Evolutionary conservation across 1,140 invertebrate species (phyloP).

Genomic region (Leptoteleia sp.): DNA sequence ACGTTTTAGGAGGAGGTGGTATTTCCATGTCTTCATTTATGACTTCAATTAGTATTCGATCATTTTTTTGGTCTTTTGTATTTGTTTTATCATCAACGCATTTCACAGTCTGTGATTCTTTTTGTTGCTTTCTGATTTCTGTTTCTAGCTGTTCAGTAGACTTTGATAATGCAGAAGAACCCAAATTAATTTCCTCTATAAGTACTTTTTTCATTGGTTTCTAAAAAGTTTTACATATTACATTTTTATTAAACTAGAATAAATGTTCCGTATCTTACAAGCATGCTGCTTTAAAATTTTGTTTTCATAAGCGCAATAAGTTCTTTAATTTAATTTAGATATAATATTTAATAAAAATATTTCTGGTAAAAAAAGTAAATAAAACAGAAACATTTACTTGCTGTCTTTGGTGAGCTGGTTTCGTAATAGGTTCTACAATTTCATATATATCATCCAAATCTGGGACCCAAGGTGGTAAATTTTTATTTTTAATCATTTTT

Average conservation of each 20-base stretch:
- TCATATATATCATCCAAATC: constrained; percentile 77
- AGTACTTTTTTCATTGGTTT: constrained; percentile 39
- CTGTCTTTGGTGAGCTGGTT: constrained; percentile 84
- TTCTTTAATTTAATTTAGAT: too few species aligned
- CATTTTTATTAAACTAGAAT: too few species aligned
- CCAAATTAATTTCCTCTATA: constrained; percentile 68
- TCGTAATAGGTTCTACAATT: constrained; percentile 83
- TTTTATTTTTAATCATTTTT: constrained; percentile 35
- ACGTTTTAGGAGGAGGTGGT: constrained; percentile 80
- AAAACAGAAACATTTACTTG: constrained; percentile 79
- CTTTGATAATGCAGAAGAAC: constrained; percentile 41
- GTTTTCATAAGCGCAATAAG: too few species aligned
- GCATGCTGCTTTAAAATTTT: too few species aligned
- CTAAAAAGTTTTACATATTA: constrained; percentile 39
- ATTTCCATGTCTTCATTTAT: constrained; percentile 62
- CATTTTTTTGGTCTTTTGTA: constrained; percentile 31
- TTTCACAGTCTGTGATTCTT: constrained; percentile 12
- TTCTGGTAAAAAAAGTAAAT: constrained; percentile 4
- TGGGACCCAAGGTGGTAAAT: constrained; percentile 76
- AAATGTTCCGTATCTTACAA: too few species aligned
- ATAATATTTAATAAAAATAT: too few species aligned
- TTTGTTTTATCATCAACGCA: constrained; percentile 9
- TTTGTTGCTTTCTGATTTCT: constrained; percentile 31
- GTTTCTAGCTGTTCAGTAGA: constrained; percentile 38
- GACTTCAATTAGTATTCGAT: constrained; percentile 45